Conservation (phyloP, 2,888 invertebrate genomes). For the Conistra vaccinii region DNA sequence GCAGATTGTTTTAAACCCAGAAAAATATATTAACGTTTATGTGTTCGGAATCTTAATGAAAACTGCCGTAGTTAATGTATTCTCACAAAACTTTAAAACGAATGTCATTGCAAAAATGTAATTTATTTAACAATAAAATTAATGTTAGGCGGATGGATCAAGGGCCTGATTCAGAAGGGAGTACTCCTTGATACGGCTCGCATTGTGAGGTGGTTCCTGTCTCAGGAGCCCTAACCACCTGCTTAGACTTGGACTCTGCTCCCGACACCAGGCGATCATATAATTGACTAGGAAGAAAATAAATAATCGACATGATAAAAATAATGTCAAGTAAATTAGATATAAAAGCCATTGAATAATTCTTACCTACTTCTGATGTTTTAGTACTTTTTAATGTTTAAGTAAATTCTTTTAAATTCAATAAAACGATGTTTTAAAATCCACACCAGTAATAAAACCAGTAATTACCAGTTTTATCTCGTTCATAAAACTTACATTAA, state of each 20-base stretch:
- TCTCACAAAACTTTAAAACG: neutral
- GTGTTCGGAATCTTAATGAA: slow-evolving; percentile 12
- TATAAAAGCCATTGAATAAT: neutral
- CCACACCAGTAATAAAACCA: slow-evolving; percentile 23
- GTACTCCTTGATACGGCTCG: no score
- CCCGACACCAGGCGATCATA: no score
- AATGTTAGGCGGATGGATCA: neutral
- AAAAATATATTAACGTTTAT: slow-evolving; percentile 32
- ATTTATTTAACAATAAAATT: neutral
- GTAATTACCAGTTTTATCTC: slow-evolving; percentile 42
- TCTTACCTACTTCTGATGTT: neutral
- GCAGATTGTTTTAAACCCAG: neutral
- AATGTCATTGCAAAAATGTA: neutral
- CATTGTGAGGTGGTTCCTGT: no score
- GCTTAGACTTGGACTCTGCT: no score
- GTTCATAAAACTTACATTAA: slow-evolving; percentile 28
- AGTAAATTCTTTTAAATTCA: slow-evolving; percentile 9
- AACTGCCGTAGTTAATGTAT: neutral
- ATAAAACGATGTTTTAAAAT: slow-evolving; percentile 17
- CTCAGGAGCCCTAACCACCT: no score
- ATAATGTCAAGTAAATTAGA: neutral
- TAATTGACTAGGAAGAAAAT: no score
- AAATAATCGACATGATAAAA: neutral
- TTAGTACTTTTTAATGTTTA: slow-evolving; percentile 7
- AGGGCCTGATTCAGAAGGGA: neutral